Base-by-base conservation (phyloP, 2,888 invertebrate genomes). In the Unio pictorum region DNA sequence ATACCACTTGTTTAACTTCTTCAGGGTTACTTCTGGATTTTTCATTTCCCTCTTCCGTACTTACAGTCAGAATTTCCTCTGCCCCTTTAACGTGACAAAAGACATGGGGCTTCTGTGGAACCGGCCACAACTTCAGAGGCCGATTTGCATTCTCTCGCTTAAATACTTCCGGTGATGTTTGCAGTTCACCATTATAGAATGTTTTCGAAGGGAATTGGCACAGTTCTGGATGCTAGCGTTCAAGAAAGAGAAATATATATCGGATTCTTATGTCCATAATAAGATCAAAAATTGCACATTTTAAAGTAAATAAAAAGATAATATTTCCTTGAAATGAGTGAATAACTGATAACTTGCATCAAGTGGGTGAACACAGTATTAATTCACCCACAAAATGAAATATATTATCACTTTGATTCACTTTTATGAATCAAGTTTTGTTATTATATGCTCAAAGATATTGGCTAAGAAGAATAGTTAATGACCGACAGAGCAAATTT, bases 31-130 rank as follows among this genome's bases (percentile, higher is more conserved):
- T 83, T 68, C 80, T 81, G n/a, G 87, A 87, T 61, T 80, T 76
- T 59, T 84, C 84, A 65, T 83, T 84, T 30, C 85, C 87, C 7
- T 85, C 84, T 20, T 80, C 83, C 7, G 86, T 83, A 15, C 80
- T 72, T 20, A 85, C 86, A 17, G 80, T 78, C 26, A 84, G 73
- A 8, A 74, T 66, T 66, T 80, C 75, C 67, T 87, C 87, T 28
- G 76, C 74, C 0, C 87, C 87, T 34, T 80, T 80, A 8, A 86
- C 76, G 67, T 87, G 82, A 3, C 81, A 75, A 57, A 87, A 83
- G 11, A 83, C 74, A 64, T 84, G 78, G 3, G 83, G 84, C n/a
- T 55, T 55, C 5, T 54, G 30, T 3, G 54, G 59, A 15, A n/a
- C 23, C 55, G 20, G 55, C 56, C 62, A 65, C 26, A 72, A 28